phyloP scores from a whole-genome alignment of 2,888 invertebrate genomes.

The Mythimna lalbum region DNA sequence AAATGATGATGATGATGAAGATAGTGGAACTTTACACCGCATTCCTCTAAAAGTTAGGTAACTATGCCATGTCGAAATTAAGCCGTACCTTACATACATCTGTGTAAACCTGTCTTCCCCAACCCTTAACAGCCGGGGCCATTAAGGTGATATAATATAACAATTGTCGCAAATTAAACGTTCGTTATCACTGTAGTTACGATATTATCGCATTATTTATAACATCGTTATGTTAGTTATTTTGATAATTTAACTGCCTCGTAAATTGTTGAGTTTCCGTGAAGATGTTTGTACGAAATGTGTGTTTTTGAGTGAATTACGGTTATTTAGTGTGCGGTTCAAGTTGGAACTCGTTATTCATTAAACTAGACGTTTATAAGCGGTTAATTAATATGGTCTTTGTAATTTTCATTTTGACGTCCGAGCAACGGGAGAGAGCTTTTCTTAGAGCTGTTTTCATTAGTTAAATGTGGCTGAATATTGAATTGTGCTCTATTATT shows the following conservation, averaged over 20 bases:
- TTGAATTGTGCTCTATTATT: no score
- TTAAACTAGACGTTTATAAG: slow-evolving; percentile 33
- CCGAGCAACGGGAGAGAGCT: not conserved
- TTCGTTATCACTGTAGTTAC: slow-evolving; percentile 49
- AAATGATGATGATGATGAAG: no score
- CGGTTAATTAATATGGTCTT: slow-evolving; percentile 19
- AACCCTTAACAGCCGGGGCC: slow-evolving; percentile 18
- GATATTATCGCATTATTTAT: slow-evolving; percentile 55
- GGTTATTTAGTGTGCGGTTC: slow-evolving; percentile 22
- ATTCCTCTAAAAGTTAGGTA: not conserved
- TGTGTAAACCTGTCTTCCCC: slow-evolving; percentile 9
- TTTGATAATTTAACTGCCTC: slow-evolving; percentile 53
- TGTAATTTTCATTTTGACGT: not conserved
- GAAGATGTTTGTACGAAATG: slow-evolving; percentile 22
- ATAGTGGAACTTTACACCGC: no score
- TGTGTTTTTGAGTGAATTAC: slow-evolving; percentile 40
- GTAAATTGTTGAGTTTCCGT: slow-evolving; percentile 39
- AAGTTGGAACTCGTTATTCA: slow-evolving; percentile 16
- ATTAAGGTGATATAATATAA: slow-evolving; percentile 50
- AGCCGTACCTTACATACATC: not conserved
- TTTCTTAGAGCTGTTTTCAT: no score
- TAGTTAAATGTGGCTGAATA: no score
- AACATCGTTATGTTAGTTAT: slow-evolving; percentile 52
- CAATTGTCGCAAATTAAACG: slow-evolving; percentile 56
- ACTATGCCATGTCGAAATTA: not conserved